Percentiles rank a stretch among this genome's conserved stretches.
Conservation (phyloP, 2,797 vertebrate species). For the Takifugu rubripes region DNA sequence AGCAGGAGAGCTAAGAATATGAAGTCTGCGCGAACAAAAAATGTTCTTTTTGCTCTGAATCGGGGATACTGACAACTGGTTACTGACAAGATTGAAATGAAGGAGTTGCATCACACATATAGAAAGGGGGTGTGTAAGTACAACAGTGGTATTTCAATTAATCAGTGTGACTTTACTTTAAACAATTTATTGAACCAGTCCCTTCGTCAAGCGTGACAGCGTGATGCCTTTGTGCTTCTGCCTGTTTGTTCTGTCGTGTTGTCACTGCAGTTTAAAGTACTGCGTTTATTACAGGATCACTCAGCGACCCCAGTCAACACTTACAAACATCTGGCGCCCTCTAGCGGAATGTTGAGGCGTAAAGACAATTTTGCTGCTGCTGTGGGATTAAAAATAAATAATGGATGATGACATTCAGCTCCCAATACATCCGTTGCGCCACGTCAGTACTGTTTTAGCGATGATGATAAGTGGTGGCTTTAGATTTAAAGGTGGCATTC, state of each 20-base stretch:
- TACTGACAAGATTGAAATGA: too few species aligned
- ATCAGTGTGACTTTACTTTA: too few species aligned
- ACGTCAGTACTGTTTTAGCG: too few species aligned
- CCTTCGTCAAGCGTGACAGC: too few species aligned
- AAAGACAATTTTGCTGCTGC: neutral
- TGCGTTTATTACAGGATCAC: neutral
- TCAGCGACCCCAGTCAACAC: neutral
- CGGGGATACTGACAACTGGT: conserved; percentile 1
- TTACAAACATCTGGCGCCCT: conserved; percentile 36
- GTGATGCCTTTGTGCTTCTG: neutral
- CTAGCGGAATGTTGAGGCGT: conserved; percentile 40
- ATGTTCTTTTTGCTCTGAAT: neutral
- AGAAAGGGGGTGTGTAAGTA: neutral
- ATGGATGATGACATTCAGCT: too few species aligned
- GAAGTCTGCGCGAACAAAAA: neutral
- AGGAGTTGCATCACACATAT: too few species aligned
- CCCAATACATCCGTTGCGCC: too few species aligned
- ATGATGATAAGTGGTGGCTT: too few species aligned
- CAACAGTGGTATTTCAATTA: neutral
- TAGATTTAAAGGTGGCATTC: too few species aligned
- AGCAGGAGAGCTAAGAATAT: conserved; percentile 35
- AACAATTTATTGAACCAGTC: too few species aligned
- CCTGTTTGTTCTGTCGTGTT: conserved; percentile 2
- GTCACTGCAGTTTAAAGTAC: conserved; percentile 6
- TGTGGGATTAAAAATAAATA: too few species aligned